A percentile compares a stretch with the other conserved stretches of the same genome.
phyloP scores from a whole-genome alignment of 2,888 invertebrate species.

The Danaus chrysippus region DNA sequence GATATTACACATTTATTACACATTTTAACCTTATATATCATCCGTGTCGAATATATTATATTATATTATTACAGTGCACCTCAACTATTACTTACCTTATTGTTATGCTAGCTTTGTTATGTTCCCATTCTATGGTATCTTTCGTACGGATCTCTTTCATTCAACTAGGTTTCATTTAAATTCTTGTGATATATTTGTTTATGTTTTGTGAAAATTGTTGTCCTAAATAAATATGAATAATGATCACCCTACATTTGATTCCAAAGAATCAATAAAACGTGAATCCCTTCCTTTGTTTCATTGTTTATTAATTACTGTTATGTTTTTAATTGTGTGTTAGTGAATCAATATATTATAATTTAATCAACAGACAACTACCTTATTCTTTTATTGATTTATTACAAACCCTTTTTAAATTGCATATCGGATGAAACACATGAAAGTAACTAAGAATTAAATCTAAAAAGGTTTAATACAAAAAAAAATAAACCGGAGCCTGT shows the following conservation, averaged over 20 bases:
- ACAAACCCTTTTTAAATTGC: not conserved
- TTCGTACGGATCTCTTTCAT: no score
- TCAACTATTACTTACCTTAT: no score
- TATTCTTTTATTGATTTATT: conserved; percentile 4
- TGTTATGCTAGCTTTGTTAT: no score
- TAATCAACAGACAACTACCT: conserved; percentile 5
- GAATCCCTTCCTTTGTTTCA: conserved; percentile 6
- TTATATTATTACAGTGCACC: no score
- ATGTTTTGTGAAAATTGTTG: not conserved
- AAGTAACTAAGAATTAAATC: no score
- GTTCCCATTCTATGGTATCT: no score
- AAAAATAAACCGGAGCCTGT: no score
- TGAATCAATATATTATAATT: not conserved
- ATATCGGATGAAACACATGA: not conserved
- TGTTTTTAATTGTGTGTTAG: conserved; percentile 4
- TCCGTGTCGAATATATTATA: no score
- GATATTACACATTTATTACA: not conserved
- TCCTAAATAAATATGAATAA: not conserved
- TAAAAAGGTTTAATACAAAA: no score
- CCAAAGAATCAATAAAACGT: not conserved
- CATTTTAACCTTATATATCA: not conserved
- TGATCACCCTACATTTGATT: not conserved
- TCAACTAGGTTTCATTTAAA: not conserved
- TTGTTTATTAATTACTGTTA: conserved; percentile 1
- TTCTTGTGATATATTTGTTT: not conserved